These are phyloP conservation scores for Paguma larvata DNA, from an alignment of 2,797 vertebrate genomes.

Conservation along the genomic window DNA sequence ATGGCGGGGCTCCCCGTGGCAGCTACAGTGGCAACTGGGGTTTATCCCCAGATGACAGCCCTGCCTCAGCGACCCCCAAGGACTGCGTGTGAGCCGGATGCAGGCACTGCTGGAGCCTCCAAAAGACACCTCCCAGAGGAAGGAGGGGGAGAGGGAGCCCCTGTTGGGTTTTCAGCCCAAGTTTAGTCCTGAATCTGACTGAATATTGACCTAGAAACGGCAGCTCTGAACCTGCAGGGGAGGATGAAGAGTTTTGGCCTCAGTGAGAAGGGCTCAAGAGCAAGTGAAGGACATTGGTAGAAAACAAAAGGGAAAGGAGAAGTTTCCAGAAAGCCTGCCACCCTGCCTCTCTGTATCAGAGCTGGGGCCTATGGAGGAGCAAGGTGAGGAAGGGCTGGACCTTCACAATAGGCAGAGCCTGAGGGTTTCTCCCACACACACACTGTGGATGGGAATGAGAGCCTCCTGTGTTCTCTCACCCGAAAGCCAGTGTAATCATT, in stretches of 20 bases:
- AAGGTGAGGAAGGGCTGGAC: not conserved
- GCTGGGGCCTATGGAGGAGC: fast-evolving
- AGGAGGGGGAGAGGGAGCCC: not conserved
- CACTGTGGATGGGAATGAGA: fast-evolving
- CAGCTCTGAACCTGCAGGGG: not conserved
- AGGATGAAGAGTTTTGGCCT: not conserved
- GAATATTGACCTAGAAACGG: not conserved
- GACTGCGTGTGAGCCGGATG: no score
- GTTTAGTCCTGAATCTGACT: not conserved
- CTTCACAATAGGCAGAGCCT: fast-evolving
- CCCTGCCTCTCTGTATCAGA: not conserved
- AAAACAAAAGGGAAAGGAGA: not conserved
- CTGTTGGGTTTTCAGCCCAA: not conserved
- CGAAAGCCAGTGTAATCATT: not conserved
- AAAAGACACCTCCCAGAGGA: not conserved
- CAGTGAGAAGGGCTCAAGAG: not conserved
- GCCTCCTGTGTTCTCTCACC: not conserved
- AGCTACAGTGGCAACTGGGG: not conserved
- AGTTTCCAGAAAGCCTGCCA: not conserved
- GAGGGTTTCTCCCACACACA: fast-evolving
- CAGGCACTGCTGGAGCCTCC: not conserved
- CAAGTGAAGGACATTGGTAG: not conserved
- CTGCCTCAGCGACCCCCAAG: not conserved
- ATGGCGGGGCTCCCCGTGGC: not conserved
- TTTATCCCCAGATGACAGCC: not conserved